Evolutionary conservation across 2,797 vertebrate species (phyloP), one percentile per base, ranked within the genome.

Genomic region (Rhincodon typus): DNA sequence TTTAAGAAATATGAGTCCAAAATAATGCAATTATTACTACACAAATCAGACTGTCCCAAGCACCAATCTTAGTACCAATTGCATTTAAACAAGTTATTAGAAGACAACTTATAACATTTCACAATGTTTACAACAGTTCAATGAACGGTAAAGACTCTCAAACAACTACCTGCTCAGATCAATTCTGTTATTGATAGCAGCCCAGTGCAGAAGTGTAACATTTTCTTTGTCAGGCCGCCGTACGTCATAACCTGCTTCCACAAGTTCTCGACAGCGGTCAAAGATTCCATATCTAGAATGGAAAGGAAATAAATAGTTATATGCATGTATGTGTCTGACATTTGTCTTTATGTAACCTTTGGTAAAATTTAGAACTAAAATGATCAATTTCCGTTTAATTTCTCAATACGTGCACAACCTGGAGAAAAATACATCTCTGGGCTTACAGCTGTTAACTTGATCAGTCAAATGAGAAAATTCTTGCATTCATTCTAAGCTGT

Each of bases 171-270:
- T 99, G 97, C 99, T 99, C 97, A 99, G 97, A 97, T 99, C 99
- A 98, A 99, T 98, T 96, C 99, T 98, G 97, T 99, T 99, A 97
- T 99, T 99, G 97, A 99, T 99, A 96, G 99, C 99, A 91, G 99
- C 99, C 99, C 99, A 99, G 96, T 99, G 99, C 69, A 99, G 98
- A 95, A 99, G 99, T 0, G 99, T 99, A 74, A 99, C 99, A 0
- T 99, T 99, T 97, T 99, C 99, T 97, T 99, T 99, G 98, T 99
- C 99, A 79, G 99, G 99, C 96, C 99, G 99, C 96, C 98, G 98
- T 57, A 99, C 99, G 38, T 99, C 99, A 27, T 99, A 99, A 42
- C 99, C 99, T 30, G 99, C 99, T 97, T 99, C 99, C 97, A 99
- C 99, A 97, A 99, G 96, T 97, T 99, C 99, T 97, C 99, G 97